These are phyloP conservation scores for Trichomalopsis sarcophagae DNA, from an alignment of 1,140 invertebrate genomes.

Conservation along the genomic window DNA sequence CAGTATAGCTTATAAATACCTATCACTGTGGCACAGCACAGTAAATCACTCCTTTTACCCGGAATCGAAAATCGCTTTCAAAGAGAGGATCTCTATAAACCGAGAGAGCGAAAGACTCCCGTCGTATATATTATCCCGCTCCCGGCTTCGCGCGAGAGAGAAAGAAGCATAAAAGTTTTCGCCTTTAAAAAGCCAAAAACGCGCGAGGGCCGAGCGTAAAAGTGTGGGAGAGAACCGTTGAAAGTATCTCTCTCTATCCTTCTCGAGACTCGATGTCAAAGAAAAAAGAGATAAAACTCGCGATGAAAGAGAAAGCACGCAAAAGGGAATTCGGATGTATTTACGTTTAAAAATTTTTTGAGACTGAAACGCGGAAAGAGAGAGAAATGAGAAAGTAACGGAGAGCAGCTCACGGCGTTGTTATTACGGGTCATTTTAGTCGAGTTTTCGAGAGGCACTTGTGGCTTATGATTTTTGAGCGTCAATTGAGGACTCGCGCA, in stretches of 20 bases:
- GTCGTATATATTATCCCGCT: conserved; percentile 1
- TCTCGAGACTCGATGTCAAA: conserved; percentile 18
- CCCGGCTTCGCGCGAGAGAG: background rate
- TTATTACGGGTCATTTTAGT: background rate
- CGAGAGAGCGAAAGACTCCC: background rate
- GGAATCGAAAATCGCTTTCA: conserved; percentile 9
- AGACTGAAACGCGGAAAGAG: background rate
- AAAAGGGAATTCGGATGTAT: background rate
- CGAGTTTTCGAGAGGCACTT: background rate
- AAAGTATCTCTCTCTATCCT: background rate
- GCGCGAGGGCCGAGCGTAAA: conserved; percentile 12
- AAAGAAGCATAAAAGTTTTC: conserved; percentile 9
- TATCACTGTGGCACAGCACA: no score
- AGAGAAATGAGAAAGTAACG: no score
- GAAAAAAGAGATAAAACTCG: conserved; percentile 25
- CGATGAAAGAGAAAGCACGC: conserved; percentile 23
- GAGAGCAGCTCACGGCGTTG: background rate
- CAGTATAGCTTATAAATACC: no score
- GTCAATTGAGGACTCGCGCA: background rate
- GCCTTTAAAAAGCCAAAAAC: conserved; percentile 20
- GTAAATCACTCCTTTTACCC: background rate
- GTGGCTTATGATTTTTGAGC: background rate
- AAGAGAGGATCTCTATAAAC: background rate
- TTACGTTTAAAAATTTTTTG: background rate
- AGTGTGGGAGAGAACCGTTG: background rate